Evolutionary conservation across 2,888 invertebrate genomes (phyloP).

Genomic region (Periphyllus acericola): DNA sequence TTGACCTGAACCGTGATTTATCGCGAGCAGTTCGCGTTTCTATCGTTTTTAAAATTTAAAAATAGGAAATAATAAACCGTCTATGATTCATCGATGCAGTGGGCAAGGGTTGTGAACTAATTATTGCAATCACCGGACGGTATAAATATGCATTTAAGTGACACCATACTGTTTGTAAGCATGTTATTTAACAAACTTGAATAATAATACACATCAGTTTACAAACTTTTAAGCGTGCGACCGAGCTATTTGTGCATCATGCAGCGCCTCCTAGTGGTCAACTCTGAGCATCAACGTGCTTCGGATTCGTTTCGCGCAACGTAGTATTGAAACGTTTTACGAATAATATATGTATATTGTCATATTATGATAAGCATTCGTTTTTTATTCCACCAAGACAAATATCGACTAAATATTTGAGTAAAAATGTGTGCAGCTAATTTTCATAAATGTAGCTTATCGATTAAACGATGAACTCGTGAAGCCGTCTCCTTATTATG

Average conservation of each 20-base stretch:
- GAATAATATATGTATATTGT: no score
- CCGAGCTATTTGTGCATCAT: background rate
- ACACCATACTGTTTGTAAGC: no score
- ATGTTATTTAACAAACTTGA: no score
- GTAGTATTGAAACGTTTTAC: background rate
- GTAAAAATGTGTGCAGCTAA: background rate
- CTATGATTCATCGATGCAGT: no score
- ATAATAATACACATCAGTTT: no score
- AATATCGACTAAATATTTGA: background rate
- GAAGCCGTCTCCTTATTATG: background rate
- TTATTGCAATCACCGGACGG: no score
- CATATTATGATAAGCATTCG: background rate
- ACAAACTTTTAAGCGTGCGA: background rate
- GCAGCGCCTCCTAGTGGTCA: constrained; percentile 54
- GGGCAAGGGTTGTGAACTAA: no score
- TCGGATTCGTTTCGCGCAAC: background rate
- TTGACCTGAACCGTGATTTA: no score
- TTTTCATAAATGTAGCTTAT: background rate
- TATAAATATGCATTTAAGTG: no score
- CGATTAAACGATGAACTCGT: background rate
- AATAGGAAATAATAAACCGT: no score
- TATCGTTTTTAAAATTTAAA: no score
- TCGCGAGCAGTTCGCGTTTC: no score
- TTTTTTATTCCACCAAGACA: background rate
- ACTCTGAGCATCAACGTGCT: background rate